Percentiles rank a stretch among this genome's conserved stretches.
Conservation (phyloP, 2,888 invertebrate species). For the Atethmia centrago region DNA sequence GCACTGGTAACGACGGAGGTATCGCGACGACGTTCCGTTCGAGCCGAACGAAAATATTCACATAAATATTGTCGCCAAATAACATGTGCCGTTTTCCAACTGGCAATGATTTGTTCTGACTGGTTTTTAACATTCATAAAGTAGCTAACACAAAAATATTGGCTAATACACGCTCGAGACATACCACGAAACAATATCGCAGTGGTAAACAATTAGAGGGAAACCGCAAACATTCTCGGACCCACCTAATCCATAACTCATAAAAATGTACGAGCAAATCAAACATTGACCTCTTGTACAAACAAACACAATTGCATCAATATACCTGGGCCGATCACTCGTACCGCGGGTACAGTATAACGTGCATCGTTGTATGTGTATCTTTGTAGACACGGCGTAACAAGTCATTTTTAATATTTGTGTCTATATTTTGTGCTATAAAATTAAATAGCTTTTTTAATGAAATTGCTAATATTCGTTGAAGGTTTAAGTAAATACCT, state of each 20-base stretch:
- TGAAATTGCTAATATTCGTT: constrained; percentile 61
- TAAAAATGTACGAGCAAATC: constrained; percentile 86
- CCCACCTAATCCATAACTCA: constrained; percentile 88
- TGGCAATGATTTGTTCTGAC: not conserved
- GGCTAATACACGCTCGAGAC: not conserved
- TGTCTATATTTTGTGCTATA: constrained; percentile 46
- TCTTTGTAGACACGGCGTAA: constrained; percentile 17
- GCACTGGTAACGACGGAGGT: constrained; percentile 78
- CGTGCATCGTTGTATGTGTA: constrained; percentile 21
- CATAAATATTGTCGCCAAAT: constrained; percentile 63
- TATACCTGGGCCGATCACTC: constrained; percentile 31
- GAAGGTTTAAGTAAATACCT: constrained; percentile 55
- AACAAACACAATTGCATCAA: constrained; percentile 71
- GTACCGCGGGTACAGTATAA: constrained; percentile 3
- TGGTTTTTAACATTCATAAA: not conserved
- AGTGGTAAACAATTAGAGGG: constrained; percentile 77
- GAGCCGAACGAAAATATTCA: constrained; percentile 62
- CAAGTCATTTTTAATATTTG: constrained; percentile 56
- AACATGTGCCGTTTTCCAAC: constrained; percentile 38
- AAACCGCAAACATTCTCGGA: constrained; percentile 81
- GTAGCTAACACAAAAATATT: not conserved
- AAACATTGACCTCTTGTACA: constrained; percentile 79
- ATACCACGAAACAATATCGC: constrained; percentile 26
- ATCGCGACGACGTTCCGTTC: constrained; percentile 68
- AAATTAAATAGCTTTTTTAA: constrained; percentile 60